Evolutionary conservation across 2,113 vertebrate species (phyloP).

Genomic region (zebrafish (Danio rerio)): DNA sequence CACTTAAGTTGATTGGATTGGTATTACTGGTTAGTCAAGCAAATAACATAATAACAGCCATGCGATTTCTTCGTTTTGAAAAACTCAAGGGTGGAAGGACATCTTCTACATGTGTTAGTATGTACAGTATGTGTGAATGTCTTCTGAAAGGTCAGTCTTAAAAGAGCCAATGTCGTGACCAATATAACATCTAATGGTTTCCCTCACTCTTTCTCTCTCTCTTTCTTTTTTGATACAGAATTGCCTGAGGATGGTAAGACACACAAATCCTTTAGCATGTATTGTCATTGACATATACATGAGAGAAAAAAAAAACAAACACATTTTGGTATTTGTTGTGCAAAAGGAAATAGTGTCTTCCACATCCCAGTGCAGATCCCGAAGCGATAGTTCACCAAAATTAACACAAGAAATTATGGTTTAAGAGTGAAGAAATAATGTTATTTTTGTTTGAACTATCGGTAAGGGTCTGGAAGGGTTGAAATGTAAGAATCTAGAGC

Average conservation of each 20-base stretch:
- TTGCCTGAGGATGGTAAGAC: constrained; percentile 75
- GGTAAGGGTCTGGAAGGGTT: constrained; percentile 13
- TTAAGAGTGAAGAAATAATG: not conserved
- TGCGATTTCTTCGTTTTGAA: not conserved
- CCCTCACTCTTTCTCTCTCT: constrained; percentile 45
- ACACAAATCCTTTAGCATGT: constrained; percentile 61
- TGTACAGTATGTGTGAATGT: constrained; percentile 23
- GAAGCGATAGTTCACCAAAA: not conserved
- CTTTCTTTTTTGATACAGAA: constrained; percentile 59
- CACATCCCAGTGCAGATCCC: constrained; percentile 38
- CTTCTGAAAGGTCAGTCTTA: constrained; percentile 47
- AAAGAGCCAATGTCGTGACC: constrained; percentile 53
- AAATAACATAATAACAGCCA: not conserved
- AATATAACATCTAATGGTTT: constrained; percentile 33
- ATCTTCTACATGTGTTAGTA: not conserved
- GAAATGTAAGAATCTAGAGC: not conserved
- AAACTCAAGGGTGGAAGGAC: not conserved
- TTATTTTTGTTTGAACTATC: not conserved
- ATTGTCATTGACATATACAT: constrained; percentile 61
- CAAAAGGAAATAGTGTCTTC: constrained; percentile 38
- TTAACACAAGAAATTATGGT: not conserved
- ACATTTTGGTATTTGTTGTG: not conserved
- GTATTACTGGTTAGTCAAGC: not conserved
- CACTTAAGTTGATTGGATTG: constrained; percentile 3
- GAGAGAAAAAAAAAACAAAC: not conserved